phyloP scores from a whole-genome alignment of 2,888 invertebrate species.

The Eudasyphora cyanicolor region DNA sequence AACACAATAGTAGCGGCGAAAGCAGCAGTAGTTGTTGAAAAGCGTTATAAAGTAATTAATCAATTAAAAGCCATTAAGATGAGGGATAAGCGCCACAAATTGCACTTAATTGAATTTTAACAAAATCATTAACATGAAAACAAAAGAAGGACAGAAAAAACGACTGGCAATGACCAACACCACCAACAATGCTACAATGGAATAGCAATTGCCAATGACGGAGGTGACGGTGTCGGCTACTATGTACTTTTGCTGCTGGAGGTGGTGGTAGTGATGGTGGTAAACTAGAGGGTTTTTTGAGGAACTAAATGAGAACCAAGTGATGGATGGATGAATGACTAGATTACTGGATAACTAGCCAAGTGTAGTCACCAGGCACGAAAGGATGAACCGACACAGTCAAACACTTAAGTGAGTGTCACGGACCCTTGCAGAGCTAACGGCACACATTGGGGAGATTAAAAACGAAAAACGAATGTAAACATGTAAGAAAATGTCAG shows the following conservation, averaged over 20 bases:
- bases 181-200: neutral
- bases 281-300: neutral
- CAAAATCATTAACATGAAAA: constrained; percentile 43
- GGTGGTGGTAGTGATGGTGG: neutral
- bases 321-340: constrained; percentile 27
- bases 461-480: too few species aligned
- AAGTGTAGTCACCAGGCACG: constrained; percentile 14
- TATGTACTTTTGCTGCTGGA: neutral
- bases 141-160: neutral
- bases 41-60: constrained; percentile 39
- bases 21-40: constrained; percentile 18
- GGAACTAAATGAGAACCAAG: neutral
- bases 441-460: too few species aligned
- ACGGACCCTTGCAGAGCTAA: neutral
- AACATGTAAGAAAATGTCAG: too few species aligned
- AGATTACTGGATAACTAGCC: constrained; percentile 13
- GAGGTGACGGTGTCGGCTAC: neutral
- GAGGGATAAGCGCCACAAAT: constrained; percentile 52
- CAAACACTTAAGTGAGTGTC: neutral
- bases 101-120: constrained; percentile 46
- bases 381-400: constrained; percentile 1
- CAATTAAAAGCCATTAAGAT: constrained; percentile 42
- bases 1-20: neutral
- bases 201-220: neutral
- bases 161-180: constrained; percentile 1